Evolutionary conservation across 2,888 invertebrate genomes (phyloP), one percentile per base, ranked within the genome.

Genomic region (Ctena decussata): DNA sequence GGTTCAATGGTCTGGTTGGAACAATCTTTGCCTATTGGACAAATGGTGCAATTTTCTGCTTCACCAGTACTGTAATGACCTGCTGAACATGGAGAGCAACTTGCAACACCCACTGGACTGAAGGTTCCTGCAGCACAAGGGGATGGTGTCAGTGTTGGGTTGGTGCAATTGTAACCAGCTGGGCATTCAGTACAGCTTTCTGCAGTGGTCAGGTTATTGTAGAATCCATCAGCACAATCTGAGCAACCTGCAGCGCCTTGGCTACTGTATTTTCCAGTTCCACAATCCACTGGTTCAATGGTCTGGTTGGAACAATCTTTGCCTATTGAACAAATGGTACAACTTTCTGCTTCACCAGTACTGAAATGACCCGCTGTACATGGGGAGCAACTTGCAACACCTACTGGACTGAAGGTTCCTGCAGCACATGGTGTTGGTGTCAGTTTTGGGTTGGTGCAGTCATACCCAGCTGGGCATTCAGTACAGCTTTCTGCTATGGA

Each of bases 371-470:
- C 94, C 65, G 82, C 27, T 12, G 82, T 75, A 87, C 94, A 94
- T 37, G 49, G 89, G 18, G 79, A 86, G 84, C 95, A 95, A 6
- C 78, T 80, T 73, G 85, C 77, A 44, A 92, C 91, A 18, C 93
- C 94, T 49, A 85, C 90, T 18, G 74, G 74, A 77, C 95, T 94
- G 86, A 89, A 94, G 46, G 86, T 92, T 21, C 94, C 94, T 1
- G 92, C 91, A 21, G 71, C 76, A 87, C 95, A 95, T 44, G 85
- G 80, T 8, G 86, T 85, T 27, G 93, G 92, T 30, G 32, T 24
- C 18, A 27, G 35, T 27, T 37, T 37, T 32, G 77, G 75, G 32
- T 80, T 39, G 21, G 76, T 32, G 30, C 82, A 85, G 32, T 83
- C 18, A 27, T 80, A 60, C 12, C 77, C 87, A 46, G 53, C 81